These are phyloP conservation scores for Thripadectes ignobilis DNA, from an alignment of 2,797 vertebrate species.

Conservation along the genomic window DNA sequence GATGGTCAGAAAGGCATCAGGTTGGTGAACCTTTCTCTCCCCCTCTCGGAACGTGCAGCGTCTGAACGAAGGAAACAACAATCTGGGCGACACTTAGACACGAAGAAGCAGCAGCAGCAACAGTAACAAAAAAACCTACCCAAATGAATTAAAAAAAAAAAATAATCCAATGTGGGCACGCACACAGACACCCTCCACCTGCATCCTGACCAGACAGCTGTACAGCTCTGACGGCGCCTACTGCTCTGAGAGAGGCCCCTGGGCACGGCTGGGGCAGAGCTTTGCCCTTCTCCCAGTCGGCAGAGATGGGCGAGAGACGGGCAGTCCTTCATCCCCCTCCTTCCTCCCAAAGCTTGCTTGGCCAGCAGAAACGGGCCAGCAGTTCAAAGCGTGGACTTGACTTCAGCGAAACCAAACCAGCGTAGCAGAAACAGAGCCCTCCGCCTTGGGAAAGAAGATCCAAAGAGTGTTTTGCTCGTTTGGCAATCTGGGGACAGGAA, in stretches of 20 bases:
- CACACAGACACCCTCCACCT: not conserved
- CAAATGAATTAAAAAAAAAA: not conserved
- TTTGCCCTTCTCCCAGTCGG: constrained; percentile 42
- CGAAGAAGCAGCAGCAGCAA: constrained; percentile 31
- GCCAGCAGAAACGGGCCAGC: not conserved
- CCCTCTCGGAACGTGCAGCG: constrained; percentile 49
- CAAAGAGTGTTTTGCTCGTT: not conserved
- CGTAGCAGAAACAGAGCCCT: not conserved
- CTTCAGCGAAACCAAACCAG: not conserved
- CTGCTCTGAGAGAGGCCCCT: constrained; percentile 49
- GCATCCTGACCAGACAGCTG: not conserved
- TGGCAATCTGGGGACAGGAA: constrained; percentile 26
- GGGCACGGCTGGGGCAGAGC: not conserved
- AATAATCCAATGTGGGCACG: not conserved
- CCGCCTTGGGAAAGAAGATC: not conserved
- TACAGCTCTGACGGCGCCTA: not conserved
- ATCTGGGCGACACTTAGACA: constrained; percentile 34
- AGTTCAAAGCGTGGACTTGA: not conserved
- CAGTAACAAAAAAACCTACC: not conserved
- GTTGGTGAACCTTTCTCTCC: constrained; percentile 66
- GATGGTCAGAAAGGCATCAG: constrained; percentile 67
- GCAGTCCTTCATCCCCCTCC: not conserved
- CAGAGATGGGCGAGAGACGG: constrained; percentile 3
- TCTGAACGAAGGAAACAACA: constrained; percentile 45
- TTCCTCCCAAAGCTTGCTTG: constrained; percentile 5